Percentiles rank a stretch among this genome's conserved stretches.
Evolutionary conservation across 2,888 invertebrate genomes (phyloP).

Genomic region (Rhaphigaster nebulosa): DNA sequence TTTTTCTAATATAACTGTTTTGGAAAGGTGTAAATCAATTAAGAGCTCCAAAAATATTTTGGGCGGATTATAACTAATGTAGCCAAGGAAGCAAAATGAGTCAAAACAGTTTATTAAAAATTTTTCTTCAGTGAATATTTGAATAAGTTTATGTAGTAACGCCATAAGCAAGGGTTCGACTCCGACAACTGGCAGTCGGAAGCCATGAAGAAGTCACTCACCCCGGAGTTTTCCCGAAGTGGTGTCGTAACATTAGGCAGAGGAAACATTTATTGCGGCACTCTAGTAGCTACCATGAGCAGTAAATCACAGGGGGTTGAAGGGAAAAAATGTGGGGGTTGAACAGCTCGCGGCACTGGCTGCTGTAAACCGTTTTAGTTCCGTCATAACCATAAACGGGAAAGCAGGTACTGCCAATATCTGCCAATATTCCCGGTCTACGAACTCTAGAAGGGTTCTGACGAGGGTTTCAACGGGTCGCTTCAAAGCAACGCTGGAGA

Average conservation of each 20-base stretch:
- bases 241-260: background rate
- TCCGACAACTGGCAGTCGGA: background rate
- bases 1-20: too few relatives aligned
- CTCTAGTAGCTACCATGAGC: background rate
- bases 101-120: background rate
- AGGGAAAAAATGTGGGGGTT: background rate
- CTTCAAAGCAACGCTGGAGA: background rate
- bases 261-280: background rate
- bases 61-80: too few relatives aligned
- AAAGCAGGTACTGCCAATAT: background rate
- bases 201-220: slow-evolving; percentile 7
- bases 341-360: background rate
- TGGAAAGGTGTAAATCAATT: too few relatives aligned
- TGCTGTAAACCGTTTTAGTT: slow-evolving; percentile 8
- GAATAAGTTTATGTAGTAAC: background rate
- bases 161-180: background rate
- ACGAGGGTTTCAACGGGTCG: background rate
- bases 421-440: background rate
- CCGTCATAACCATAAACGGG: background rate
- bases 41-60: too few relatives aligned
- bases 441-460: background rate
- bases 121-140: background rate
- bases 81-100: too few relatives aligned
- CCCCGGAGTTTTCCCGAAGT: background rate
- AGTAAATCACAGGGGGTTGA: background rate